Percentiles rank a stretch among this genome's conserved stretches.
These are phyloP conservation scores for Callyntrura guangdongensis DNA, from an alignment of 2,888 invertebrate genomes.

Conservation along the genomic window DNA sequence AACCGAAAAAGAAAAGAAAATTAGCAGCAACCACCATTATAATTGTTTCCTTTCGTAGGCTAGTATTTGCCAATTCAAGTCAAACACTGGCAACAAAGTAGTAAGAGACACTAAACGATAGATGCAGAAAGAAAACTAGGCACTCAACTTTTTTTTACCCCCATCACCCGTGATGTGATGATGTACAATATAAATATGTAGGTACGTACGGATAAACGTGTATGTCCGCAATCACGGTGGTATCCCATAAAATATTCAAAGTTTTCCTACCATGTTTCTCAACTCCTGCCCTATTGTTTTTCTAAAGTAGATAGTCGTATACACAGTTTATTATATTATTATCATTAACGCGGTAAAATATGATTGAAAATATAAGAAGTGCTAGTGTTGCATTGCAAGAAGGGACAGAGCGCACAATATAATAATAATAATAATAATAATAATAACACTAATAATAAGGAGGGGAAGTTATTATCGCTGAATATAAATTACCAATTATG, in stretches of 20 bases:
- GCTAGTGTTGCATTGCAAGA: neutral
- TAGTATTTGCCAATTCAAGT: constrained; percentile 64
- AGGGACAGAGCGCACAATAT: neutral
- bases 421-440: constrained; percentile 33
- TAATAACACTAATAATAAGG: constrained; percentile 66
- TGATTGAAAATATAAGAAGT: constrained; percentile 20
- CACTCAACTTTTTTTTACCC: neutral
- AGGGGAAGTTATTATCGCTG: constrained; percentile 77
- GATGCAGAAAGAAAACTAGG: constrained; percentile 6
- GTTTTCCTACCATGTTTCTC: neutral
- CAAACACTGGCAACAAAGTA: constrained; percentile 21
- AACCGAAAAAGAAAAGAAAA: neutral
- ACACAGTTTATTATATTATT: constrained; percentile 18
- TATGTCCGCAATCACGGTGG: constrained; percentile 55
- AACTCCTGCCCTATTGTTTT: constrained; percentile 21
- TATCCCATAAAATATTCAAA: constrained; percentile 25
- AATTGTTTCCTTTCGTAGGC: constrained; percentile 11
- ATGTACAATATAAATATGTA: constrained; percentile 11
- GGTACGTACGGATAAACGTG: neutral
- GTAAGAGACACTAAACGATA: neutral
- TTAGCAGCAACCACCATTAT: constrained; percentile 14
- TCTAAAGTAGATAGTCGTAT: constrained; percentile 1
- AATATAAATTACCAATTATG: constrained; percentile 77
- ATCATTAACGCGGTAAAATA: neutral
- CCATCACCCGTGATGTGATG: neutral